phyloP scores from a whole-genome alignment of 1,140 invertebrate species.

The Charaxes varanes region DNA sequence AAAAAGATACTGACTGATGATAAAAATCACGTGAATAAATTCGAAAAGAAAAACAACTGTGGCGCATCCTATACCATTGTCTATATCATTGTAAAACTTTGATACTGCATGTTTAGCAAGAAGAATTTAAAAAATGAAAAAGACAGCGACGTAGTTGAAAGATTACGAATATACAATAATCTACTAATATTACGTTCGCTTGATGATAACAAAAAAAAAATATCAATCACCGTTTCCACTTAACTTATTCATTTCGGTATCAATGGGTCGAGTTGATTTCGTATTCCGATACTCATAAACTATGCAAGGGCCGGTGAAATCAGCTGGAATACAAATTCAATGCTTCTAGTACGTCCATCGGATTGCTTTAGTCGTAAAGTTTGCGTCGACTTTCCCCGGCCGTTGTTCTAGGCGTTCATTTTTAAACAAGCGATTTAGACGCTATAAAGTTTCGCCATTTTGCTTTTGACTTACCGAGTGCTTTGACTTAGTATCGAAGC shows the following conservation, averaged over 20 bases:
- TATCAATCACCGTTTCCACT: conserved; percentile 4
- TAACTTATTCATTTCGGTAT: conserved; percentile 27
- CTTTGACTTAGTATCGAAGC: conserved; percentile 29
- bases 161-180: not conserved
- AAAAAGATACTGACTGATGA: no score
- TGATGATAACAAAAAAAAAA: not conserved
- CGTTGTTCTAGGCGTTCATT: conserved; percentile 42
- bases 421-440: conserved; percentile 54
- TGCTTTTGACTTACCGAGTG: conserved; percentile 32
- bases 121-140: no score
- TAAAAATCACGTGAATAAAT: no score
- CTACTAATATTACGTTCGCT: not conserved
- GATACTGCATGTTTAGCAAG: no score
- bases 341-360: conserved; percentile 28
- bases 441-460: conserved; percentile 38
- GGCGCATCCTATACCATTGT: no score
- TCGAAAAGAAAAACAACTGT: no score
- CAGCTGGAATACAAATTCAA: conserved; percentile 44
- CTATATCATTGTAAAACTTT: no score
- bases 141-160: no score
- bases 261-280: conserved; percentile 34
- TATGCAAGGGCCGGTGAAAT: conserved; percentile 38
- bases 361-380: conserved; percentile 46
- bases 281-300: conserved; percentile 38
- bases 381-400: conserved; percentile 30